These are phyloP conservation scores for Scotopteryx bipunctaria DNA, from an alignment of 2,888 invertebrate species.

Conservation along the genomic window DNA sequence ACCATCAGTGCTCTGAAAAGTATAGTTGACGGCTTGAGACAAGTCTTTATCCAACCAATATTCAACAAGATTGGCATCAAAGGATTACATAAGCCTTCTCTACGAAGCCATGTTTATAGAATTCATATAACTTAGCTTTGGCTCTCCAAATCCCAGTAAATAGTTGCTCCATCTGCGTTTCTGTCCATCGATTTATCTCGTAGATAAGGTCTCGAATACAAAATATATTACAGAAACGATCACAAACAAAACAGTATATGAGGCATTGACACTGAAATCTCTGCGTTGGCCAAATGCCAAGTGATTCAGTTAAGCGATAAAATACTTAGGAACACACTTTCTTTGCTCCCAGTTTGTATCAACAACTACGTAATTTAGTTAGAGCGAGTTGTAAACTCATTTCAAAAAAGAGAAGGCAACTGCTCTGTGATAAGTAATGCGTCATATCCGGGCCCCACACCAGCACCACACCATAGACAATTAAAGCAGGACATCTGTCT, in stretches of 20 bases:
- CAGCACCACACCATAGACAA: too few species aligned
- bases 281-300: slow-evolving; percentile 36
- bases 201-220: slow-evolving; percentile 20
- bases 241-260: slow-evolving; percentile 40
- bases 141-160: neutral
- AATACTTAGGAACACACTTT: slow-evolving; percentile 27
- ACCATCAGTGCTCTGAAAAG: too few species aligned
- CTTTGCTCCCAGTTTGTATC: slow-evolving; percentile 22
- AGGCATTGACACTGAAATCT: slow-evolving; percentile 41
- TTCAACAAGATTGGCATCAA: neutral
- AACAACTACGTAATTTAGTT: slow-evolving; percentile 23
- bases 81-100: neutral
- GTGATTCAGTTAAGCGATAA: slow-evolving; percentile 32
- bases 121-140: neutral
- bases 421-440: neutral
- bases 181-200: slow-evolving; percentile 18
- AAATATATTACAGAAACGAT: slow-evolving; percentile 29
- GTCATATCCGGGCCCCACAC: too few species aligned
- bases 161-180: slow-evolving; percentile 4
- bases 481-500: too few species aligned
- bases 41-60: neutral
- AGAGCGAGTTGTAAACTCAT: slow-evolving; percentile 14
- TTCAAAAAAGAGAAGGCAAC: slow-evolving; percentile 6
- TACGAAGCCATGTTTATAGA: neutral
- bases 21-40: too few species aligned